These are phyloP conservation scores for Dolichomitus sp. DNA, from an alignment of 2,888 invertebrate species.

Conservation along the genomic window DNA sequence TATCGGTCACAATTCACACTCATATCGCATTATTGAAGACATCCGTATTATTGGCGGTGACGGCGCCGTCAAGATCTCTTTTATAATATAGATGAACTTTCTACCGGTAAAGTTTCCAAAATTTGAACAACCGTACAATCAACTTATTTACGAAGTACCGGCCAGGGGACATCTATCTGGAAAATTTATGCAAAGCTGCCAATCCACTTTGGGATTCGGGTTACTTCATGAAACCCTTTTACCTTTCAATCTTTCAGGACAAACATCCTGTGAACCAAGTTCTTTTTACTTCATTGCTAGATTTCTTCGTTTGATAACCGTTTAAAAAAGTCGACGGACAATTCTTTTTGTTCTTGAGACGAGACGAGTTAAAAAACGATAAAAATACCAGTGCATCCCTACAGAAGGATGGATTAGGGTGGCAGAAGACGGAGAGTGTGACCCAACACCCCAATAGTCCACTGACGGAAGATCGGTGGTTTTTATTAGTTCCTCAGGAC, in stretches of 20 bases:
- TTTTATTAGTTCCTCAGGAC: constrained; percentile 71
- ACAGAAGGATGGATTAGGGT: constrained; percentile 22
- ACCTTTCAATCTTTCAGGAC: constrained; percentile 5
- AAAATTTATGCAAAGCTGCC: constrained; percentile 72
- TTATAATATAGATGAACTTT: too few relatives aligned
- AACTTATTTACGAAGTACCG: too few relatives aligned
- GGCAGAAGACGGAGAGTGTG: constrained; percentile 6
- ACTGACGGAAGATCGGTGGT: constrained; percentile 63
- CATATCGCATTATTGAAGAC: too few relatives aligned
- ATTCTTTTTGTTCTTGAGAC: constrained; percentile 5
- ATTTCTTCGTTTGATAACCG: too few relatives aligned
- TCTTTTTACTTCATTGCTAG: background rate
- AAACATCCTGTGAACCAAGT: background rate
- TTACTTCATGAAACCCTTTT: constrained; percentile 13
- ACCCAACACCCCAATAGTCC: constrained; percentile 29
- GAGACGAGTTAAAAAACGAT: constrained; percentile 31
- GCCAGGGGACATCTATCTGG: too few relatives aligned
- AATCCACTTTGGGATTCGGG: constrained; percentile 64
- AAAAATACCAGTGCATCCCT: constrained; percentile 35
- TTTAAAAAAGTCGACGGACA: background rate
- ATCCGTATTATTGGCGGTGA: too few relatives aligned
- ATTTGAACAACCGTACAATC: too few relatives aligned
- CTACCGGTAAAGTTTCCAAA: too few relatives aligned
- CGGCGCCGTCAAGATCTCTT: too few relatives aligned
- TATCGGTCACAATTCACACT: too few relatives aligned